A percentile compares a stretch with the other conserved stretches of the same genome.
Conservation (phyloP, 2,797 vertebrate genomes). For the Labeo calbasu region DNA sequence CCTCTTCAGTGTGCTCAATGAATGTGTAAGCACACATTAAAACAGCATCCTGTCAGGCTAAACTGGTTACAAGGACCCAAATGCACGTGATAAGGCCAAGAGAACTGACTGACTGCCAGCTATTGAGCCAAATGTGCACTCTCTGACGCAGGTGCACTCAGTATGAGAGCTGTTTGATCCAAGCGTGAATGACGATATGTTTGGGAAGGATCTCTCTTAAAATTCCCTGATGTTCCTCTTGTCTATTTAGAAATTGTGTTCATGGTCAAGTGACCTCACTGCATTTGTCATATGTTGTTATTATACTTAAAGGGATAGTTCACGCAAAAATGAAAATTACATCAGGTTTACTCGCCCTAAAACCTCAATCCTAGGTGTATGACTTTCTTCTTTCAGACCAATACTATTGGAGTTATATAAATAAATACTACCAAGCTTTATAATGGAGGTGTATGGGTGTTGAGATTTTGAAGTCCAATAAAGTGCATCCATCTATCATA, state of each 20-base stretch:
- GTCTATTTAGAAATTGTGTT: neutral
- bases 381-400: no score
- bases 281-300: neutral
- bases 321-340: no score
- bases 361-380: no score
- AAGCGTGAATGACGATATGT: neutral
- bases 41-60: slow-evolving; percentile 18
- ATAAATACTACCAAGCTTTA: no score
- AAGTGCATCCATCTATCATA: no score
- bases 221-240: neutral
- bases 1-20: neutral
- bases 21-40: slow-evolving; percentile 22
- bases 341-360: no score
- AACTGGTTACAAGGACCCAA: slow-evolving; percentile 30
- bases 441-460: no score
- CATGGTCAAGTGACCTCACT: neutral
- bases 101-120: slow-evolving; percentile 18
- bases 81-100: slow-evolving; percentile 1
- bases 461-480: no score
- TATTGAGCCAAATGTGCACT: slow-evolving; percentile 3
- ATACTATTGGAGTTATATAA: no score
- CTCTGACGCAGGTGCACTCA: slow-evolving; percentile 10
- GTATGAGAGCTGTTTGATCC: slow-evolving; percentile 5
- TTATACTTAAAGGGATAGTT: no score
- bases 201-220: neutral